Evolutionary conservation across 92 coral and sea anemone species (phyloP), one percentile per base, ranked within the genome.

Genomic region (Porites rus): DNA sequence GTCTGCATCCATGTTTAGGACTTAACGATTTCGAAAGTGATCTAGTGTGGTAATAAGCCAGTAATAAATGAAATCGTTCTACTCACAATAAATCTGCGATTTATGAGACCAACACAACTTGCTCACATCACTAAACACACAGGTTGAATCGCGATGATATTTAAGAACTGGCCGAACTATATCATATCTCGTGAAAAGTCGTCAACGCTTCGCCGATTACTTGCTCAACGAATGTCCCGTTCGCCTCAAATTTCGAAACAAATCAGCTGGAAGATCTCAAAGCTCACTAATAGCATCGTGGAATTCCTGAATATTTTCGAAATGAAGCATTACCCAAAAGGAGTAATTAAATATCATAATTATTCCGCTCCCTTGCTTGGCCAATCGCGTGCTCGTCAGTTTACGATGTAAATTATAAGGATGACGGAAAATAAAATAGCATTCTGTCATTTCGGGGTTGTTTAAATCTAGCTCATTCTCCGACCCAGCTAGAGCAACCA

Each of bases 271-370:
- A 21, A 65, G 61, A 54, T 67, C 53, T 79, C 13, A 21, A 22
- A 25, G 65, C 68, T 16, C 18, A 13, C 51, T 51, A 51, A 79
- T 16, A 79, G 18, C n/a, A 24, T 67, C 43, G 4, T 53, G n/a
- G 16, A 19, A 64, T 50, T 16, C 62, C 51, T 52, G 62, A 67
- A 79, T 79, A 74, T 74, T 74, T 74, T 74, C 78, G 46, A 74
- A 51, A 74, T 74, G n/a, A 74, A 8, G 20, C 63, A 74, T 52
- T 2, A 43, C 64, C 64, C 58, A 14, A 16, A 69, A 65, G 83
- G 51, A 79, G 53, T 52, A 67, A 69, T 56, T 81, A 69, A 12
- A 19, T 14, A 14, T 9, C 56, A 69, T 38, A 18, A 58, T 46
- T 79, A 25, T 79, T 79, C 83, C 84, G 69, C 59, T 58, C 59